phyloP scores from a whole-genome alignment of 92 coral and sea anemone genomes.

The Palythoa grandiflora region DNA sequence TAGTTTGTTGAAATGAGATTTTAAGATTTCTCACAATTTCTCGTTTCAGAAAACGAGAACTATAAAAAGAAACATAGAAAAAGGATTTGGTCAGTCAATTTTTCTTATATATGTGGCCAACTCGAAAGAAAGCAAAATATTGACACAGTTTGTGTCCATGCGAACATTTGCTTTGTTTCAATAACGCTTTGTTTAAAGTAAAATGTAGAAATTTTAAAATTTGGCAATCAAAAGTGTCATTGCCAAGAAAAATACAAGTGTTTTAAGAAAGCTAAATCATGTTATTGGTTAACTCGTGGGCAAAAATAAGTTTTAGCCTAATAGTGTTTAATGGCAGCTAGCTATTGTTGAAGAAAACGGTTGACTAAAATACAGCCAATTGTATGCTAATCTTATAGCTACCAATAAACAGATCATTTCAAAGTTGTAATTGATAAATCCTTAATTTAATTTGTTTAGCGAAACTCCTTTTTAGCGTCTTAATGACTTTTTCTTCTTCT shows the following conservation, averaged over 20 bases:
- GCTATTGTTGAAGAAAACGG: neutral
- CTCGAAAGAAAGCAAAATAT: neutral
- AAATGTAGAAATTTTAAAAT: slow-evolving; percentile 24
- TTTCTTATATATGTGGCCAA: slow-evolving; percentile 3
- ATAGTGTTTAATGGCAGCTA: neutral
- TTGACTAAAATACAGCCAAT: neutral
- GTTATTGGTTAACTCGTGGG: neutral
- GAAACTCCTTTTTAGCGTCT: neutral
- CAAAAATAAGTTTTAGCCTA: neutral
- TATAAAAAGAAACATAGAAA: neutral
- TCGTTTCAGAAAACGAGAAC: neutral
- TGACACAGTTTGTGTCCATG: neutral
- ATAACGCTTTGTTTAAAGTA: slow-evolving; percentile 2
- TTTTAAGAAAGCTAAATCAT: neutral
- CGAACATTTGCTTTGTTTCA: neutral
- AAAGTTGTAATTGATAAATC: slow-evolving; percentile 7
- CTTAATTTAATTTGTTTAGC: slow-evolving; percentile 16
- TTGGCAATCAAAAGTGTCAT: neutral
- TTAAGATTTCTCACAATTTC: neutral
- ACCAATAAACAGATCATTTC: neutral
- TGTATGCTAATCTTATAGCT: neutral
- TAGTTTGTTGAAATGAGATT: neutral
- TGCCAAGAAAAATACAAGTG: neutral
- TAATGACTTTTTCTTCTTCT: slow-evolving; percentile 3
- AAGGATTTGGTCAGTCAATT: too few relatives aligned